A percentile compares a stretch with the other conserved stretches of the same genome.
These are phyloP conservation scores for Scrobipalpa atriplicella DNA, from an alignment of 2,888 invertebrate genomes.

Conservation along the genomic window DNA sequence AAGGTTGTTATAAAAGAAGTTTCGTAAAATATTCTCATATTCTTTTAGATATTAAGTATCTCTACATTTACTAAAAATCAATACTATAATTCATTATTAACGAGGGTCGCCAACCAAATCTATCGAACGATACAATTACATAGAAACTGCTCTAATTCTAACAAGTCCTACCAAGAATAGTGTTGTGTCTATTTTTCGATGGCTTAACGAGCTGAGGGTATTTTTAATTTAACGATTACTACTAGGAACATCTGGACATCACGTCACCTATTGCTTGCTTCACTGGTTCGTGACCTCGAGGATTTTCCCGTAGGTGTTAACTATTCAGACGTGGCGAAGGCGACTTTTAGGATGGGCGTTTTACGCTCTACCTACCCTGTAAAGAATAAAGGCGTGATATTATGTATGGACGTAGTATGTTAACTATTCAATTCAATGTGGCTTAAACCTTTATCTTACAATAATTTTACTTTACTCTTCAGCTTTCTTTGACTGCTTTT, in stretches of 20 bases:
- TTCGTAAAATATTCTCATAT: too few relatives aligned
- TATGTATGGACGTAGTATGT: too few relatives aligned
- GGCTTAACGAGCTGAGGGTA: not conserved
- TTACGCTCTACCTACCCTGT: too few relatives aligned
- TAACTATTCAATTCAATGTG: too few relatives aligned
- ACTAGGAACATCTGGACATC: slow-evolving; percentile 18
- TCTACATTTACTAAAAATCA: not conserved
- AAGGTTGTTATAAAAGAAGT: too few relatives aligned
- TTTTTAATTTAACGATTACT: slow-evolving; percentile 11
- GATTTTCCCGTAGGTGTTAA: not conserved
- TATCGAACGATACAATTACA: not conserved
- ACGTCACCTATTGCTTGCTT: slow-evolving; percentile 5
- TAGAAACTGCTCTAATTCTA: not conserved
- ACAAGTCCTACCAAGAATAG: not conserved
- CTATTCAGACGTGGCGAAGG: too few relatives aligned
- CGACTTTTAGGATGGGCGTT: too few relatives aligned
- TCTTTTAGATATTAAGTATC: too few relatives aligned
- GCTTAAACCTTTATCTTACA: too few relatives aligned
- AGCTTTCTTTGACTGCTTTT: too few relatives aligned
- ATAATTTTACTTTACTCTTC: too few relatives aligned
- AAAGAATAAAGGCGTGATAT: too few relatives aligned
- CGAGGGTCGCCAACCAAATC: not conserved
- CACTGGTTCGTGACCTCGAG: not conserved
- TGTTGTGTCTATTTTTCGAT: slow-evolving; percentile 3
- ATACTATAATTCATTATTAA: not conserved